These are phyloP conservation scores for Erythrocebus patas DNA, from an alignment of 2,113 vertebrate genomes.

Conservation along the genomic window DNA sequence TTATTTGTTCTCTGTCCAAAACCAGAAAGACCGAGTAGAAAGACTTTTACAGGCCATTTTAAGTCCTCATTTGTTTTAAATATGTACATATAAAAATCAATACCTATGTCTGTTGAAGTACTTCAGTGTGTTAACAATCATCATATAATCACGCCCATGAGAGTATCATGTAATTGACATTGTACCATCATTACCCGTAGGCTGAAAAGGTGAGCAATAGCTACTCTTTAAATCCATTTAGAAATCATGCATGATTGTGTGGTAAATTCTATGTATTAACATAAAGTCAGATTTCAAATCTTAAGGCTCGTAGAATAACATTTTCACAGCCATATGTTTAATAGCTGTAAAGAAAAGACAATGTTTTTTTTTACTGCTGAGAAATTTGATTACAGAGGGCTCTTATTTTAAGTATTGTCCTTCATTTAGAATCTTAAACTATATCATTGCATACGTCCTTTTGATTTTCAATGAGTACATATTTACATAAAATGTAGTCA, in stretches of 20 bases:
- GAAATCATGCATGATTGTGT: background rate
- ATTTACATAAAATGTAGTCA: conserved; percentile 70
- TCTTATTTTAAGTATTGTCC: conserved; percentile 51
- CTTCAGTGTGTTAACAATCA: background rate
- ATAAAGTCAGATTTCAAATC: conserved; percentile 48
- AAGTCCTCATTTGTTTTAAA: background rate
- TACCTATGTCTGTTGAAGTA: background rate
- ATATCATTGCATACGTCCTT: conserved; percentile 51
- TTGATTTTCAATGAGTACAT: conserved; percentile 60
- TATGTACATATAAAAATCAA: background rate
- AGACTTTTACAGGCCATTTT: background rate
- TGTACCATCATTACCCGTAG: background rate
- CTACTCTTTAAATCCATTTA: conserved; percentile 14
- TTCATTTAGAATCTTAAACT: conserved; percentile 50
- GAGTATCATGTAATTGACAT: background rate
- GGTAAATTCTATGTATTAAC: background rate
- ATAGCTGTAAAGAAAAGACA: conserved; percentile 49
- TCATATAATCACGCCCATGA: background rate
- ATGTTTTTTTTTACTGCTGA: conserved; percentile 54
- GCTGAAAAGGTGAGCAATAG: background rate
- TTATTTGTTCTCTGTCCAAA: background rate
- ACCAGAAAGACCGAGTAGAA: background rate
- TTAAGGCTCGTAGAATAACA: conserved; percentile 34
- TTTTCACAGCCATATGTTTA: conserved; percentile 49
- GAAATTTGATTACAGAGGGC: conserved; percentile 52